These are phyloP conservation scores for Nomada ruficornis DNA, from an alignment of 2,888 invertebrate genomes.

Conservation along the genomic window DNA sequence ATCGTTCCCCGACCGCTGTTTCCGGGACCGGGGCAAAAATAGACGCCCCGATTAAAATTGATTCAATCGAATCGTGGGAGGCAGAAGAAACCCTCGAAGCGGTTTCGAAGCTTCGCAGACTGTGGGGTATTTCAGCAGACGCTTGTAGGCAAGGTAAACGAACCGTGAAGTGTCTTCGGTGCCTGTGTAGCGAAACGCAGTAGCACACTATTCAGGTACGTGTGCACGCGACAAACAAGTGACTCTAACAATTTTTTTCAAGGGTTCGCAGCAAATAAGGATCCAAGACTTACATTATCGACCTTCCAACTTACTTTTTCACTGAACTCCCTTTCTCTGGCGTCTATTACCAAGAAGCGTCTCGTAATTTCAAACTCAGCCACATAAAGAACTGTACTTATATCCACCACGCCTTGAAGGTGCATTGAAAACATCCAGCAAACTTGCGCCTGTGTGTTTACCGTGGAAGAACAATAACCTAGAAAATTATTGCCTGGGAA, in stretches of 20 bases:
- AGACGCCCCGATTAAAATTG: slow-evolving; percentile 24
- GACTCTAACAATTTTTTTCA: slow-evolving; percentile 7
- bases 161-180: slow-evolving; percentile 72
- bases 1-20: not conserved
- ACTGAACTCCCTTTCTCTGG: not conserved
- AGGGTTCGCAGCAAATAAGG: not conserved
- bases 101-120: slow-evolving; percentile 53
- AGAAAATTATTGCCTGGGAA: slow-evolving; percentile 28
- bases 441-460: not conserved
- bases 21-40: slow-evolving; percentile 5
- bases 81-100: slow-evolving; percentile 15
- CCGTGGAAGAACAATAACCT: slow-evolving; percentile 13
- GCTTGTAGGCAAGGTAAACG: slow-evolving; percentile 70
- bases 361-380: not conserved
- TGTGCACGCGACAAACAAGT: slow-evolving; percentile 34
- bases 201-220: slow-evolving; percentile 40
- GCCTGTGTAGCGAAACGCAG: slow-evolving; percentile 44
- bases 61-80: not conserved
- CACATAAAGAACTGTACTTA: not conserved
- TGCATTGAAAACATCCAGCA: not conserved
- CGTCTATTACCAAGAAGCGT: not conserved
- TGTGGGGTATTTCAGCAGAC: slow-evolving; percentile 50
- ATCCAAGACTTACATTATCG: not conserved
- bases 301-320: slow-evolving; percentile 1
- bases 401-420: slow-evolving; percentile 4